Base-by-base conservation (phyloP, 2,888 invertebrate species). In the Cataglyphis albicans region DNA sequence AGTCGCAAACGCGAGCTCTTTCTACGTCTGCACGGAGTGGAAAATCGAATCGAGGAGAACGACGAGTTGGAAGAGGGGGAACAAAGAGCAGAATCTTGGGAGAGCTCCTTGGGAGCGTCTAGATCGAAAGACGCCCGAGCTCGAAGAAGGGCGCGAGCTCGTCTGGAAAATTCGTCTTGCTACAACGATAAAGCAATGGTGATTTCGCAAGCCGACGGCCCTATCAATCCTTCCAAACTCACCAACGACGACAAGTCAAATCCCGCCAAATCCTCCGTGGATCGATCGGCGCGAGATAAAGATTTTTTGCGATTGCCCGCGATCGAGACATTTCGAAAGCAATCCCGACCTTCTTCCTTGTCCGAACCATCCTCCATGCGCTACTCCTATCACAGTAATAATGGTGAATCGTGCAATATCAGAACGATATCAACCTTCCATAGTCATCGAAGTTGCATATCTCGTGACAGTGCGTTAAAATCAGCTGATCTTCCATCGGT, bases 31-130 rank as follows among this genome's bases (percentile, higher is more conserved):
- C 87, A 88, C 35, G 84, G 72, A 12, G 48, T 74, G 6, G 74
- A 82, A 21, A 85, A 87, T 63, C 83, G 88, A 9, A 92, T 92
- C 80, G 92, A 92, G 44, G 92, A 93, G 67, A 88, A 86, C 57
- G 89, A 89, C 55, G 91, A 92, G 72, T 76, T 5, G 10, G 90
- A 91, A n/a, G 83, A 86, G 3, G 61, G 29, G 32, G 88, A 84
- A 9, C 63, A 81, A 18, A 38, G 52, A 15, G 32, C 18, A 59
- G 57, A 18, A 3, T 3, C 38, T 12, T 48, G 18, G 48, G 67
- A 65, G 5, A 21, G 18, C 10, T 35, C 44, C 41, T 48, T 29
- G 10, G 41, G 64, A 35, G 41, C 21, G 44, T 6, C 73, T 61
- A 83, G 48, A 21, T 18, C 41, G 25, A 88, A 63, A 15, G 88